Evolutionary conservation across 2,888 invertebrate species (phyloP).

Genomic region (Cistogaster globosa): DNA sequence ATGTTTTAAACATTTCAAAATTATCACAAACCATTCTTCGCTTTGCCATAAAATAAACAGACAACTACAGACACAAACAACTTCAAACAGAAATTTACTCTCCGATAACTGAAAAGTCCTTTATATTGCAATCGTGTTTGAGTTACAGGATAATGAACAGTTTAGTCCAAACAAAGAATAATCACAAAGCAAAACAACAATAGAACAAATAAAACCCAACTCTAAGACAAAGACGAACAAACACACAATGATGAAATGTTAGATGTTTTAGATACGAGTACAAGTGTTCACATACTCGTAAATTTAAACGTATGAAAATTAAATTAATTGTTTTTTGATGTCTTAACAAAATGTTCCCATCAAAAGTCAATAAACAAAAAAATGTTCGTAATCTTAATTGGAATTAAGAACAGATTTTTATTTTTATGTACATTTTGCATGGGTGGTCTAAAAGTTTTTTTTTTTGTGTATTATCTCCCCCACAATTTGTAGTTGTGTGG

Average conservation of each 20-base stretch:
- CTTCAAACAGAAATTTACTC: slow-evolving; percentile 52
- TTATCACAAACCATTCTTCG: slow-evolving; percentile 48
- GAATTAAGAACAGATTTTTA: slow-evolving; percentile 19
- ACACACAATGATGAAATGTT: slow-evolving; percentile 4
- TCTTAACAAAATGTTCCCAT: slow-evolving; percentile 56
- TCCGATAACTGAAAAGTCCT: slow-evolving; percentile 51
- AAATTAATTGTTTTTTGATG: slow-evolving; percentile 69
- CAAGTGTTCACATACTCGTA: slow-evolving; percentile 70
- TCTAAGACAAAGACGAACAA: slow-evolving; percentile 10
- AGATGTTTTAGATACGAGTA: slow-evolving; percentile 10
- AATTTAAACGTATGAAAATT: slow-evolving; percentile 35
- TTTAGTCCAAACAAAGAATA: slow-evolving; percentile 72
- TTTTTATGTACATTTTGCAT: slow-evolving; percentile 5
- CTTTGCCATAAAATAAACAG: slow-evolving; percentile 37
- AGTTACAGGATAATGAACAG: slow-evolving; percentile 66
- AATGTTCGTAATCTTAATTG: slow-evolving; percentile 30
- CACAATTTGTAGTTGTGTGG: neutral
- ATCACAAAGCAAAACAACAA: slow-evolving; percentile 61
- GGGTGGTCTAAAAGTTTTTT: slow-evolving; percentile 53
- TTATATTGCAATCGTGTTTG: slow-evolving; percentile 43
- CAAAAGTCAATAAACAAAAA: slow-evolving; percentile 49
- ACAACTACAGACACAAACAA: slow-evolving; percentile 44
- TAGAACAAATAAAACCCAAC: slow-evolving; percentile 26
- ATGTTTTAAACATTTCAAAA: slow-evolving; percentile 54
- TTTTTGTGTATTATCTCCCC: slow-evolving; percentile 51